These are phyloP conservation scores for Brachyistius frenatus DNA, from an alignment of 2,113 vertebrate genomes.

Conservation along the genomic window DNA sequence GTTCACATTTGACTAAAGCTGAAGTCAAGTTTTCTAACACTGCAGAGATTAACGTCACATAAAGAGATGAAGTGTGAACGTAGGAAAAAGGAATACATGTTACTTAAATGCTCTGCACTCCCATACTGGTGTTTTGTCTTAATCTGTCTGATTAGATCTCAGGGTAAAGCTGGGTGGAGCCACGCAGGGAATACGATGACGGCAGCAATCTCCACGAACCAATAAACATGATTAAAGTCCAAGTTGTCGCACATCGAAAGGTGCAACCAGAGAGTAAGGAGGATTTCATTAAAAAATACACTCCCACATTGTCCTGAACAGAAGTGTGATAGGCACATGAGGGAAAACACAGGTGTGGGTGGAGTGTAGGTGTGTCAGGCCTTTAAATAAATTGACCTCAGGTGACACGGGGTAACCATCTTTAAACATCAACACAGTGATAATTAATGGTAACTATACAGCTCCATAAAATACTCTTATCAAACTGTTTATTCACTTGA, in stretches of 20 bases:
- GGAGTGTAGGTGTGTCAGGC: not conserved
- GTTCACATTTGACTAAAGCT: not conserved
- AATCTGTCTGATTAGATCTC: not conserved
- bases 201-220: not conserved
- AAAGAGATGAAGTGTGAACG: not conserved
- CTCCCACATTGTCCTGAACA: not conserved
- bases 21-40: not conserved
- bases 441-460: not conserved
- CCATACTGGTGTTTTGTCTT: not conserved
- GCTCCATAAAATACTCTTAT: not conserved
- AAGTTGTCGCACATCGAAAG: not conserved
- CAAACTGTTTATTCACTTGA: not conserved
- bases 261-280: not conserved
- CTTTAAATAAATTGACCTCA: conserved; percentile 1
- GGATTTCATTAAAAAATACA: not conserved
- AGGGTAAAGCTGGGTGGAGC: not conserved
- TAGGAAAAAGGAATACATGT: too few relatives aligned
- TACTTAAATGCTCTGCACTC: not conserved
- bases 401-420: not conserved
- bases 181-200: not conserved
- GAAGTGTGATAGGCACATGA: not conserved
- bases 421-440: not conserved
- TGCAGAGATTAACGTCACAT: not conserved
- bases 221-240: conserved; percentile 31
- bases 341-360: not conserved